Percentiles rank a stretch among this genome's conserved stretches.
phyloP scores from a whole-genome alignment of 2,797 vertebrate genomes.

The Podarcis siculus region DNA sequence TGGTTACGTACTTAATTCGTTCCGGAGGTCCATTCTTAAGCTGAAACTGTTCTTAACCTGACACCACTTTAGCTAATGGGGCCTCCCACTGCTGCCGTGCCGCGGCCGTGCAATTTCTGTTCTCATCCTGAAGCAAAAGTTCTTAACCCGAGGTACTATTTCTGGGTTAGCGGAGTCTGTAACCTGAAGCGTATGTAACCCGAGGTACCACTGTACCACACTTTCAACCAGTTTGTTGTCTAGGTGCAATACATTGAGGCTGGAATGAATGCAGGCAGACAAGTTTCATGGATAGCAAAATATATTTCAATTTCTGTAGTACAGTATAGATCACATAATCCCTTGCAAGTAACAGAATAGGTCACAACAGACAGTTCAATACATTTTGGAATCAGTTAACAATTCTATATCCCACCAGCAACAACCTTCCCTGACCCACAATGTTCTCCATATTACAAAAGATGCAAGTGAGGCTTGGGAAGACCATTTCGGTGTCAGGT shows the following conservation, averaged over 20 bases:
- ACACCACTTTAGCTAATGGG: too few relatives aligned
- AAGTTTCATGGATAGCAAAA: slow-evolving; percentile 60
- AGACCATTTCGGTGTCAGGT: not conserved
- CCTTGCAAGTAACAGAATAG: slow-evolving; percentile 13
- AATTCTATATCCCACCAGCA: not conserved
- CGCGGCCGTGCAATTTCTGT: too few relatives aligned
- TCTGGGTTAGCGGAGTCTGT: too few relatives aligned
- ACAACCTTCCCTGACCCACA: not conserved
- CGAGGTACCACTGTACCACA: too few relatives aligned
- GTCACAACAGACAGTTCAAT: slow-evolving; percentile 21
- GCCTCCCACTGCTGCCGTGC: too few relatives aligned
- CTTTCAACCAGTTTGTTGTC: not conserved
- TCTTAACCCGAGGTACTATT: too few relatives aligned
- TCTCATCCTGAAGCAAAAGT: too few relatives aligned
- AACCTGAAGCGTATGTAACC: too few relatives aligned
- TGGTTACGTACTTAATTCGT: too few relatives aligned
- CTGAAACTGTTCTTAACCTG: too few relatives aligned
- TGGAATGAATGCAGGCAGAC: not conserved
- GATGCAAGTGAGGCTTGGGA: not conserved
- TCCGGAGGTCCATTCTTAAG: too few relatives aligned
- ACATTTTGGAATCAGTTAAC: not conserved
- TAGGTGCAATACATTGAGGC: not conserved
- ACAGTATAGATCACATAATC: slow-evolving; percentile 58
- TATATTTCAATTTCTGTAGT: slow-evolving; percentile 66
- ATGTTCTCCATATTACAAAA: not conserved